Percentiles rank a stretch among this genome's conserved stretches.
phyloP scores from a whole-genome alignment of 2,113 vertebrate genomes.

The Isichthys henryi region DNA sequence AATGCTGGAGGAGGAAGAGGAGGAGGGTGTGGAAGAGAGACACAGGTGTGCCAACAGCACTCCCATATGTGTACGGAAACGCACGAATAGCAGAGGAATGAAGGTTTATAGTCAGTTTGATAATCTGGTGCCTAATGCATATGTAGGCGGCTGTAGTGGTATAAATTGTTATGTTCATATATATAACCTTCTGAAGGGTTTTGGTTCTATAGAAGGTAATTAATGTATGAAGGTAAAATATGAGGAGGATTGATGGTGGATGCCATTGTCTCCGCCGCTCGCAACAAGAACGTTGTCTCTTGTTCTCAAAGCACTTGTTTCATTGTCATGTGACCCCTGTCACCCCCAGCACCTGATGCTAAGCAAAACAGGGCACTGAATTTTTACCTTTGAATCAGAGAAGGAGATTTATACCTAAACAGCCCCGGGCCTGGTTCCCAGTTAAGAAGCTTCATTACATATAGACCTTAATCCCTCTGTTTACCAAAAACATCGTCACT shows the following conservation, averaged over 20 bases:
- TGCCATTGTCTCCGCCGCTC: neutral
- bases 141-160: neutral
- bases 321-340: neutral
- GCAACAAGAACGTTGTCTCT: neutral
- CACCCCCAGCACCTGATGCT: neutral
- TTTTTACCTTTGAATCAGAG: neutral
- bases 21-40: slow-evolving; percentile 53
- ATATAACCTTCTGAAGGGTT: neutral
- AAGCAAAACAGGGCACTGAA: neutral
- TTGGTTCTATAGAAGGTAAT: neutral
- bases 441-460: neutral
- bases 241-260: neutral
- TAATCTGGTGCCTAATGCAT: neutral
- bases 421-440: neutral
- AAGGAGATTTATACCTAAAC: neutral
- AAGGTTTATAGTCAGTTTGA: neutral
- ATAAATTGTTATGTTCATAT: too few species aligned
- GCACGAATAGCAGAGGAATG: neutral
- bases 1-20: slow-evolving; percentile 56
- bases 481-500: neutral
- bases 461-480: neutral
- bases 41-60: slow-evolving; percentile 61
- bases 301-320: neutral
- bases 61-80: neutral
- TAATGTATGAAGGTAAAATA: neutral